phyloP scores from a whole-genome alignment of 2,113 vertebrate genomes.

The Silurus glanis region DNA sequence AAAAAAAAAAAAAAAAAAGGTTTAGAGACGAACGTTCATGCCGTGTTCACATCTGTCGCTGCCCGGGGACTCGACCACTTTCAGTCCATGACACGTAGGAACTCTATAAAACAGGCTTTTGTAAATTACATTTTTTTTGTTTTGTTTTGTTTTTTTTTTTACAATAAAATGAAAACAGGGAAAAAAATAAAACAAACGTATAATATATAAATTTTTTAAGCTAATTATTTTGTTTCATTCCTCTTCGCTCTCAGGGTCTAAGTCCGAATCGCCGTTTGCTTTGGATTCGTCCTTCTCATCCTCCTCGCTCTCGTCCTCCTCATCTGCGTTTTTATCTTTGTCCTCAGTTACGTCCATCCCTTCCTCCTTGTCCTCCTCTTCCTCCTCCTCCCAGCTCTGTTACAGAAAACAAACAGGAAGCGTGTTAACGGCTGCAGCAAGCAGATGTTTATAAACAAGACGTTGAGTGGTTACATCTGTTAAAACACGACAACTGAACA shows the following conservation, averaged over 20 bases:
- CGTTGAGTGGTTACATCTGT: background rate
- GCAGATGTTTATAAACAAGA: background rate
- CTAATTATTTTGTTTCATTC: slow-evolving; percentile 73
- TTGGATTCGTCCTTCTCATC: slow-evolving; percentile 83
- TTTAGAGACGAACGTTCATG: background rate
- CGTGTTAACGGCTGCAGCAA: background rate
- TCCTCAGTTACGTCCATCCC: slow-evolving; percentile 65
- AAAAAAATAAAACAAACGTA: slow-evolving; percentile 75
- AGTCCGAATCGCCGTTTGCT: slow-evolving; percentile 90
- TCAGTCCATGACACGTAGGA: slow-evolving; percentile 37
- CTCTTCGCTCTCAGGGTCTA: slow-evolving; percentile 94
- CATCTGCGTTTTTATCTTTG: slow-evolving; percentile 55
- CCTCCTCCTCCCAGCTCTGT: slow-evolving; percentile 87
- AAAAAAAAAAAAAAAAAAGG: background rate
- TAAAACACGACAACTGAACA: background rate
- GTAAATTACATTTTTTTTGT: background rate
- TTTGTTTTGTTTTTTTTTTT: slow-evolving; percentile 52
- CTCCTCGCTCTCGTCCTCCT: slow-evolving; percentile 66
- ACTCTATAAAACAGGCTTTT: slow-evolving; percentile 55
- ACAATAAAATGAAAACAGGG: slow-evolving; percentile 75
- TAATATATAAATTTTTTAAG: slow-evolving; percentile 74
- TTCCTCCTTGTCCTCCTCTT: slow-evolving; percentile 64
- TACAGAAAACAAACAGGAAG: background rate
- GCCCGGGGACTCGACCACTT: slow-evolving; percentile 7
- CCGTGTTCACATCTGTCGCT: slow-evolving; percentile 20